A percentile compares a stretch with the other conserved stretches of the same genome.
Conservation (phyloP, 2,113 vertebrate genomes). For the Hemibagrus wyckioides region DNA sequence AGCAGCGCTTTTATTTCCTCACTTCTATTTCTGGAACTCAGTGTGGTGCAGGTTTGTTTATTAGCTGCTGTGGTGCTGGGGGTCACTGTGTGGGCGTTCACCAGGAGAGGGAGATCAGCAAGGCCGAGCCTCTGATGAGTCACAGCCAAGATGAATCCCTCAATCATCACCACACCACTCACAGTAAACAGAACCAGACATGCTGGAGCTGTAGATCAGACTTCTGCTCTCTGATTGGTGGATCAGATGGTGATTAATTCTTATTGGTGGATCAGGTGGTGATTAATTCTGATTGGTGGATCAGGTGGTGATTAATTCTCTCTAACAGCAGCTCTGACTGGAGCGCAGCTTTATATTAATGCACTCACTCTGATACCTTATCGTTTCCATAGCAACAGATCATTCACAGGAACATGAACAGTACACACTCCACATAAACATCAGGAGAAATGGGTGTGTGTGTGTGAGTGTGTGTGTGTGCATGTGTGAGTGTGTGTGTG, state of each 20-base stretch:
- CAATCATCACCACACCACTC: neutral
- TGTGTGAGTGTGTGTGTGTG: too few relatives aligned
- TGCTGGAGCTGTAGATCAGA: neutral
- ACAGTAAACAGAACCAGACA: neutral
- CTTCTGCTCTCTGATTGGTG: neutral
- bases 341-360: too few relatives aligned
- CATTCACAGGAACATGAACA: too few relatives aligned
- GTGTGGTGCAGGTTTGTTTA: neutral
- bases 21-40: neutral
- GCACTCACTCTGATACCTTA: too few relatives aligned
- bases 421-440: too few relatives aligned
- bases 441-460: too few relatives aligned
- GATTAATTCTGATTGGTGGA: too few relatives aligned
- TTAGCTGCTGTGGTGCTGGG: neutral
- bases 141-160: neutral
- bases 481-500: too few relatives aligned
- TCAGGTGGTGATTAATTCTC: too few relatives aligned
- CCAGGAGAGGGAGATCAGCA: neutral
- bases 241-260: neutral
- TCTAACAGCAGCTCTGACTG: too few relatives aligned
- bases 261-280: too few relatives aligned
- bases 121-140: neutral
- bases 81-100: neutral
- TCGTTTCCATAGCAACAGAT: too few relatives aligned
- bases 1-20: neutral